phyloP scores from a whole-genome alignment of 2,113 vertebrate genomes.

The Naja naja region DNA sequence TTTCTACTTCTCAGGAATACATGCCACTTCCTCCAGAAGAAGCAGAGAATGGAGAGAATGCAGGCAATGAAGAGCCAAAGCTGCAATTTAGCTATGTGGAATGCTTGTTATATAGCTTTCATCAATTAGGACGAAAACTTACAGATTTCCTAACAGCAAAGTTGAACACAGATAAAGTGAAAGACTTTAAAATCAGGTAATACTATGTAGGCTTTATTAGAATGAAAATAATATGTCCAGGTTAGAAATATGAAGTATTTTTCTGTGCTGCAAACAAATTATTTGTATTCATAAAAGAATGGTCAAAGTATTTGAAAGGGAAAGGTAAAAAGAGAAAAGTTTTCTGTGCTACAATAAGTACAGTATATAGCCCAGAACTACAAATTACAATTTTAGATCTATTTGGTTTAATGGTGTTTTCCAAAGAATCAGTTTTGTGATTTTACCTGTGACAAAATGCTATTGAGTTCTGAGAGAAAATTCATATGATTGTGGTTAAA shows the following conservation, averaged over 20 bases:
- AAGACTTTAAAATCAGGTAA: conserved; percentile 98
- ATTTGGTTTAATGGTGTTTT: background rate
- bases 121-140: conserved; percentile 94
- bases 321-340: background rate
- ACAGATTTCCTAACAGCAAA: conserved; percentile 95
- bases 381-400: background rate
- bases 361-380: background rate
- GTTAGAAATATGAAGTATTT: background rate
- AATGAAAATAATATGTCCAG: background rate
- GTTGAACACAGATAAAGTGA: conserved; percentile 90
- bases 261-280: background rate
- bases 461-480: background rate
- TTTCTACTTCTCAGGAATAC: conserved; percentile 78
- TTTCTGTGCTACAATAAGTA: background rate
- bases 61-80: conserved; percentile 89
- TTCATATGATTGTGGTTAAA: background rate
- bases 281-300: background rate
- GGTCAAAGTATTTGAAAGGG: background rate
- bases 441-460: background rate
- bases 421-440: background rate
- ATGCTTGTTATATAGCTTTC: conserved; percentile 92
- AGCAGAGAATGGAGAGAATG: conserved; percentile 92
- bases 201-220: background rate
- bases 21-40: conserved; percentile 97
- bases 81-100: conserved; percentile 98